phyloP scores from a whole-genome alignment of 2,113 vertebrate genomes.

The Cisticola juncidis region DNA sequence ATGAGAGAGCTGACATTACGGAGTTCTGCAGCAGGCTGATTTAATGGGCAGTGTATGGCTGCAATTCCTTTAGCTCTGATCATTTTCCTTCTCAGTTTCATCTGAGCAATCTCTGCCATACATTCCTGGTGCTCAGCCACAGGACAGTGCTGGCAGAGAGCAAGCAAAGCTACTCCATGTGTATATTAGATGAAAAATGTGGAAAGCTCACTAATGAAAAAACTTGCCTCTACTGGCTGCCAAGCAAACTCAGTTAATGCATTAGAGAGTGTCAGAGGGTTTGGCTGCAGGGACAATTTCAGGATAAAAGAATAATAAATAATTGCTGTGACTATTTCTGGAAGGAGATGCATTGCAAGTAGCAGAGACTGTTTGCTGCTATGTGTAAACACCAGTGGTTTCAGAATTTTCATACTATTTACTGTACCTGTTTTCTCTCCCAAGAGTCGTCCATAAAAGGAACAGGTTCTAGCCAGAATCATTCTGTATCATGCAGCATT shows the following conservation, averaged over 20 bases:
- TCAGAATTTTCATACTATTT: neutral
- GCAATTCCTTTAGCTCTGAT: neutral
- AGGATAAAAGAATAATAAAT: slow-evolving; percentile 4
- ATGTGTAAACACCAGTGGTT: neutral
- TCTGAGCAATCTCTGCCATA: neutral
- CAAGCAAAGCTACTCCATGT: neutral
- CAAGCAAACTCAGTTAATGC: neutral
- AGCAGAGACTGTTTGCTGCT: neutral
- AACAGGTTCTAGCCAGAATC: neutral
- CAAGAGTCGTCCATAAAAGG: neutral
- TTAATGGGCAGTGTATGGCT: neutral
- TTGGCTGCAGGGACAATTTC: slow-evolving; percentile 13
- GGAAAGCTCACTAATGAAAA: slow-evolving; percentile 9
- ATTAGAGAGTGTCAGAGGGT: neutral
- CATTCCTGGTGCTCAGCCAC: slow-evolving; percentile 32
- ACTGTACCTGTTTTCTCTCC: neutral
- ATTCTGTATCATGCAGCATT: neutral
- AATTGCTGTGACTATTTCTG: neutral
- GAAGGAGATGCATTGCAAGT: neutral
- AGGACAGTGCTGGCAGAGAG: neutral
- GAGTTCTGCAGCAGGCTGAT: neutral
- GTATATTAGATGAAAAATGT: slow-evolving; percentile 3
- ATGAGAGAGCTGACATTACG: neutral
- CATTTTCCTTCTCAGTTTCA: neutral
- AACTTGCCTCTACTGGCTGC: neutral